A percentile compares a stretch with the other conserved stretches of the same genome.
phyloP scores from a whole-genome alignment of 2,113 vertebrate species.

The Leptodactylus fuscus region DNA sequence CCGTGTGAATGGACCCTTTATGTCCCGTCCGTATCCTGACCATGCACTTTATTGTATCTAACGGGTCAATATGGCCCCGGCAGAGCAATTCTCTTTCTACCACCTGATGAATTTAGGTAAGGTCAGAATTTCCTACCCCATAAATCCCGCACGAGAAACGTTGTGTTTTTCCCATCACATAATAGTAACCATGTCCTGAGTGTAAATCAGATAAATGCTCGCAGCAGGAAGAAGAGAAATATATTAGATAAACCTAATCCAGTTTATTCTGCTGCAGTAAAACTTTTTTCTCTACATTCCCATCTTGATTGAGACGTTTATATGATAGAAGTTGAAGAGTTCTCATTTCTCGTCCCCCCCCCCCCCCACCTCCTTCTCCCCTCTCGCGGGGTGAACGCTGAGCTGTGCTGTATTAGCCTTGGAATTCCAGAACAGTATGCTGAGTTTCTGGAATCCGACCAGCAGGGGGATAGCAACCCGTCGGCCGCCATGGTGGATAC shows the following conservation, averaged over 20 bases:
- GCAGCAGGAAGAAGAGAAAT: slow-evolving; percentile 37
- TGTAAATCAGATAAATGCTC: slow-evolving; percentile 30
- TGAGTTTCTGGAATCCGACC: slow-evolving; percentile 24
- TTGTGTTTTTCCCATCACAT: background rate
- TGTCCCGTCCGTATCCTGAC: no score
- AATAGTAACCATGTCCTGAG: background rate
- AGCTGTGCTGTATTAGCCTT: background rate
- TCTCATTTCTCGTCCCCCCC: background rate
- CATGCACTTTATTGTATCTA: no score
- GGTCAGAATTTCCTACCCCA: background rate
- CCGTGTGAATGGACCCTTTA: no score
- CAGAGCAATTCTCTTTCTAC: background rate
- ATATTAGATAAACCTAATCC: slow-evolving; percentile 1
- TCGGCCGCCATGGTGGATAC: slow-evolving; percentile 15
- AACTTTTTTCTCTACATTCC: slow-evolving; percentile 25
- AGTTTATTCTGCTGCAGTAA: slow-evolving; percentile 12
- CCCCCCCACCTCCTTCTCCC: background rate
- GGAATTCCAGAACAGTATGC: slow-evolving; percentile 20
- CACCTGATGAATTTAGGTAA: slow-evolving; percentile 9
- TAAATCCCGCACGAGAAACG: background rate
- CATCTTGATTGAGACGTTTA: slow-evolving; percentile 14
- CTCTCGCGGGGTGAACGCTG: background rate
- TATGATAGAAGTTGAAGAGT: slow-evolving; percentile 20
- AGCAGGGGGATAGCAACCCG: slow-evolving; percentile 9
- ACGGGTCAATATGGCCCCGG: background rate